phyloP scores from a whole-genome alignment of 2,888 invertebrate species.

The Andrena chrysosceles region DNA sequence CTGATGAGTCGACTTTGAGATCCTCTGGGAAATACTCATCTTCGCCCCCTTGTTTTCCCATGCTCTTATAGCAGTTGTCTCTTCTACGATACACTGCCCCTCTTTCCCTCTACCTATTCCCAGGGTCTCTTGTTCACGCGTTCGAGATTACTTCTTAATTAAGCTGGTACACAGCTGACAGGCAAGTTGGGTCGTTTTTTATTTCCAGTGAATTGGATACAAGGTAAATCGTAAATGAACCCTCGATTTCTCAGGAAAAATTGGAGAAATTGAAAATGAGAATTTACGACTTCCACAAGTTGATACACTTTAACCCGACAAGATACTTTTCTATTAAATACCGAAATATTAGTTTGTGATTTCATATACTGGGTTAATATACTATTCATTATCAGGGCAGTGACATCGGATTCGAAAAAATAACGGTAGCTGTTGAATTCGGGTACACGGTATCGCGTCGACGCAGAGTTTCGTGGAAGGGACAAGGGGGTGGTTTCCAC shows the following conservation, averaged over 20 bases:
- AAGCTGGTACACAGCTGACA: neutral
- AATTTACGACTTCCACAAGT: no score
- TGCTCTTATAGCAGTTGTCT: conserved; percentile 37
- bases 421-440: conserved; percentile 29
- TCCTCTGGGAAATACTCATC: conserved; percentile 83
- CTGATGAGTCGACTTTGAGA: conserved; percentile 80
- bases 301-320: no score
- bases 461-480: conserved; percentile 62
- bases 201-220: no score
- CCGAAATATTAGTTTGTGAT: no score
- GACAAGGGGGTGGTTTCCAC: conserved; percentile 46
- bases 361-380: no score
- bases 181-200: no score
- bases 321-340: no score
- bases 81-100: conserved; percentile 31
- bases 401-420: conserved; percentile 33
- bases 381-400: neutral
- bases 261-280: no score
- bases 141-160: neutral
- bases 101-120: neutral
- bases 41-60: conserved; percentile 51
- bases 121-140: neutral
- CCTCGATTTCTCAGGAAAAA: no score
- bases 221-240: no score
- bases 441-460: conserved; percentile 61